Conservation (phyloP, 2,113 vertebrate species). For the Acrocephalus arundinaceus region DNA sequence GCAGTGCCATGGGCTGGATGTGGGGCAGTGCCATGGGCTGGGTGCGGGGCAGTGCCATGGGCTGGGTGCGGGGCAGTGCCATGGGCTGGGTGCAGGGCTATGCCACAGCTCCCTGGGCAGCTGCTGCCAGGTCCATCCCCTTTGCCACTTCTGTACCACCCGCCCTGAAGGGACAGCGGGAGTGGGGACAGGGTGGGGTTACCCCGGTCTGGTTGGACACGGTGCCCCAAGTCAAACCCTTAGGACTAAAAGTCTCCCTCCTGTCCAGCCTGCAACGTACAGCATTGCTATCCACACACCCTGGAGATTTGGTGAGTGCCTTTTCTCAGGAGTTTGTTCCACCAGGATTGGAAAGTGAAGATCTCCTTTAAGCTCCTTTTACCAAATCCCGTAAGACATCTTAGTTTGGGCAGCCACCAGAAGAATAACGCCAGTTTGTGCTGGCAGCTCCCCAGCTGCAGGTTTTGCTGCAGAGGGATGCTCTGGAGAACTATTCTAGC, state of each 20-base stretch:
- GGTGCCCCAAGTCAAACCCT: background rate
- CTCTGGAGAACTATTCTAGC: background rate
- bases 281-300: background rate
- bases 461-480: background rate
- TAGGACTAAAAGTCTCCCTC: background rate
- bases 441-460: background rate
- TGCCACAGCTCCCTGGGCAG: background rate
- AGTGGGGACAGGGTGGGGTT: fast-evolving
- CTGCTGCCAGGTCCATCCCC: background rate
- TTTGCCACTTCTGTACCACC: background rate
- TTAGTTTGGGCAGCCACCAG: background rate
- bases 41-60: background rate
- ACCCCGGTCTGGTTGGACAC: no score
- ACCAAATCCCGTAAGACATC: background rate
- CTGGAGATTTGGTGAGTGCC: background rate
- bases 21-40: no score
- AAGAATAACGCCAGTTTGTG: background rate
- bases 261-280: background rate
- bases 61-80: no score
- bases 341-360: background rate
- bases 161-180: background rate
- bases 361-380: background rate
- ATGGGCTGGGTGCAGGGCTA: fast-evolving
- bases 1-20: no score
- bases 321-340: background rate